These are phyloP conservation scores for Automeris io DNA, from an alignment of 2,888 invertebrate species.

Conservation along the genomic window DNA sequence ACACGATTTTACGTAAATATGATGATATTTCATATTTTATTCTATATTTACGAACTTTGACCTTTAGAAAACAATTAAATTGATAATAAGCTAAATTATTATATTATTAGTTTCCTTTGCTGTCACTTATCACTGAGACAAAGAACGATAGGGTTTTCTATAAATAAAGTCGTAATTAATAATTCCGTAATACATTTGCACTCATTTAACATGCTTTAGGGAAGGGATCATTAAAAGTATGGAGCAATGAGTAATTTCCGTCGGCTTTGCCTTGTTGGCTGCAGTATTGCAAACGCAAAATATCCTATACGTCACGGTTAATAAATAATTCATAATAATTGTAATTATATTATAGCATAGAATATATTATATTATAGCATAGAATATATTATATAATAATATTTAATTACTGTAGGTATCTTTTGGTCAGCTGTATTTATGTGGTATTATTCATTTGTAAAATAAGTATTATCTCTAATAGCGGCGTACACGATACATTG, in stretches of 20 bases:
- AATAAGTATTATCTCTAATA: too few species aligned
- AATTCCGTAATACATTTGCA: constrained; percentile 28
- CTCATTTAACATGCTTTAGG: constrained; percentile 67
- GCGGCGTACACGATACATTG: too few species aligned
- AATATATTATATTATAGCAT: too few species aligned
- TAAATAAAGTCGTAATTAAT: constrained; percentile 11
- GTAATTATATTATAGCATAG: too few species aligned
- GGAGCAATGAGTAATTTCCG: constrained; percentile 67
- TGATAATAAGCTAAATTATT: constrained; percentile 3
- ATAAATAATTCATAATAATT: too few species aligned
- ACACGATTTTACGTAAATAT: too few species aligned
- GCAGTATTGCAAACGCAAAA: constrained; percentile 22
- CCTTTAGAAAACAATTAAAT: neutral
- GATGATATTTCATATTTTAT: too few species aligned
- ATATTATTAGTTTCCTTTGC: constrained; percentile 22
- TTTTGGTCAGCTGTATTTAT: too few species aligned
- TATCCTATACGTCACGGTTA: constrained; percentile 5
- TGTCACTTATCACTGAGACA: constrained; percentile 4
- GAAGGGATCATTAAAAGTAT: constrained; percentile 62
- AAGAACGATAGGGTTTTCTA: constrained; percentile 1
- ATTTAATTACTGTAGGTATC: too few species aligned
- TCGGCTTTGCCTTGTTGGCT: constrained; percentile 15
- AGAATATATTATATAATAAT: too few species aligned
- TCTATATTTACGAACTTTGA: too few species aligned
- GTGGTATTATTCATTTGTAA: too few species aligned